A percentile compares a stretch with the other conserved stretches of the same genome.
Conservation (phyloP, 1,140 invertebrate genomes). For the Planococcus citri region DNA sequence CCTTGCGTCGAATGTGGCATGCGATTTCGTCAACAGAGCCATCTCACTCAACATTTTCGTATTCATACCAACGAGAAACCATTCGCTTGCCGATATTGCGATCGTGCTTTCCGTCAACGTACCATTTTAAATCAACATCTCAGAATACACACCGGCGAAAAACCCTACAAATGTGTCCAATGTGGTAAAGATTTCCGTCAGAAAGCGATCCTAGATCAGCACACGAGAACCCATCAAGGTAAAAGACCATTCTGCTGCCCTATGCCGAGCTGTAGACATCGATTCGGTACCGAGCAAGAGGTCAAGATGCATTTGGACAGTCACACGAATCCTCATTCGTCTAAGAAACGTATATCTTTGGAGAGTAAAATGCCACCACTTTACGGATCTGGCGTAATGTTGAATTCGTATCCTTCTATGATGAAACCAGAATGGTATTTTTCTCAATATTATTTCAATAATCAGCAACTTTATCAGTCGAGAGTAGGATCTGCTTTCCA, state of each 20-base stretch:
- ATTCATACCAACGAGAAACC: conserved; percentile 83
- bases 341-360: conserved; percentile 25
- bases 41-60: conserved; percentile 68
- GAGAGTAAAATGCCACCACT: conserved; percentile 20
- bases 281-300: conserved; percentile 71
- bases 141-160: conserved; percentile 39
- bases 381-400: conserved; percentile 35
- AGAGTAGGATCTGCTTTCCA: conserved; percentile 7
- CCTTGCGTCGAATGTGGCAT: conserved; percentile 76
- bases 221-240: conserved; percentile 77
- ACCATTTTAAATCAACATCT: conserved; percentile 61
- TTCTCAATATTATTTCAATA: conserved; percentile 41
- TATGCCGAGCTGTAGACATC: conserved; percentile 71
- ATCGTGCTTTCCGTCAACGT: conserved; percentile 69
- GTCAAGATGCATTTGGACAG: conserved; percentile 80
- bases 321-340: conserved; percentile 73
- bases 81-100: conserved; percentile 75
- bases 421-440: conserved; percentile 74
- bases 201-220: conserved; percentile 77
- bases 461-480: conserved; percentile 20
- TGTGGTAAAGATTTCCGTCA: conserved; percentile 81
- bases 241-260: conserved; percentile 83
- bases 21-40: conserved; percentile 71
- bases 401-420: conserved; percentile 38
- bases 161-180: conserved; percentile 74